These are phyloP conservation scores for Microctonus aethiopoides DNA, from an alignment of 2,888 invertebrate species.

Conservation along the genomic window DNA sequence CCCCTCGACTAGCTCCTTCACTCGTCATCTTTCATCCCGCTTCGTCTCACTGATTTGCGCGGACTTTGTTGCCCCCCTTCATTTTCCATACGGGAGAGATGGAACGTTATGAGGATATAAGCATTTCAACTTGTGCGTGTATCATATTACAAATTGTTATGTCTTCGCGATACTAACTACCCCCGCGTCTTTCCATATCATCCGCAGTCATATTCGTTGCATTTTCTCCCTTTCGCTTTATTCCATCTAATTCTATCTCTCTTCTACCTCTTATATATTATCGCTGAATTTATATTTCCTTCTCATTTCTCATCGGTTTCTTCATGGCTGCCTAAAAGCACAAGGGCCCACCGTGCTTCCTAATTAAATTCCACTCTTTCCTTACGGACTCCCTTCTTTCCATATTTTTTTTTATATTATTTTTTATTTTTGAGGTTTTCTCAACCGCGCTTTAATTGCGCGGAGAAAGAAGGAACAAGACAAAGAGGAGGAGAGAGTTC, in stretches of 20 bases:
- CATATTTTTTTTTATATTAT: constrained; percentile 15
- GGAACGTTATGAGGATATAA: constrained; percentile 47
- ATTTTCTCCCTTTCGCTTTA: constrained; percentile 16
- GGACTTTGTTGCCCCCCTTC: background rate
- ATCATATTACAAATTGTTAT: constrained; percentile 66
- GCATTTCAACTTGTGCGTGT: constrained; percentile 57
- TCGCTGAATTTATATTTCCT: constrained; percentile 2
- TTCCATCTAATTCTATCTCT: background rate
- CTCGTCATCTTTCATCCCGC: constrained; percentile 62
- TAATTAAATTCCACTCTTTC: constrained; percentile 66
- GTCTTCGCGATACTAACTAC: constrained; percentile 47
- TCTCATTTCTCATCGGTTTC: constrained; percentile 37
- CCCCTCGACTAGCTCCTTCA: constrained; percentile 50
- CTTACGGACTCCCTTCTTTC: constrained; percentile 48
- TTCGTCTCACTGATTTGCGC: constrained; percentile 12
- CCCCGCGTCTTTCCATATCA: constrained; percentile 7
- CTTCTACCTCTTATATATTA: background rate
- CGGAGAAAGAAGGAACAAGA: constrained; percentile 41
- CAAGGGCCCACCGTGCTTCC: constrained; percentile 55
- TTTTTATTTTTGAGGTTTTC: constrained; percentile 55
- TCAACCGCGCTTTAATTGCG: constrained; percentile 64
- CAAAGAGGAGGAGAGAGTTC: constrained; percentile 45
- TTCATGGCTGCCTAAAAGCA: constrained; percentile 60
- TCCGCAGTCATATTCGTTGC: constrained; percentile 15
- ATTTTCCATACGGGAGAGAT: background rate